These are phyloP conservation scores for Grantiella picta DNA, from an alignment of 2,113 vertebrate genomes.

Conservation along the genomic window DNA sequence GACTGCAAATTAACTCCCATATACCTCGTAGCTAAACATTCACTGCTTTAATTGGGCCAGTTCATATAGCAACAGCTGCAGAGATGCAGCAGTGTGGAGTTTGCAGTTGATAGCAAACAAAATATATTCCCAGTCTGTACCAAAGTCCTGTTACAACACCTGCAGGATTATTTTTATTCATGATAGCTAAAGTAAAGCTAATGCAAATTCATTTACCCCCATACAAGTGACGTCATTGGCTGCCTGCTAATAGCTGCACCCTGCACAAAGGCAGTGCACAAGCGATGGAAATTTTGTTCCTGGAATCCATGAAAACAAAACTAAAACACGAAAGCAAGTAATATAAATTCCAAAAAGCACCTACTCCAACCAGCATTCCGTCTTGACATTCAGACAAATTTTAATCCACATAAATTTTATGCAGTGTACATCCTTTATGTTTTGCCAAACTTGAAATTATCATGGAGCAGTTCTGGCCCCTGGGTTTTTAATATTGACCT, in stretches of 20 bases:
- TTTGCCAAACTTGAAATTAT: neutral
- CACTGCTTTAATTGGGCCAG: neutral
- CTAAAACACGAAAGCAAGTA: neutral
- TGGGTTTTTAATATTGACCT: fast-evolving
- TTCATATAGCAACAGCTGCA: neutral
- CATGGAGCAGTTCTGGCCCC: neutral
- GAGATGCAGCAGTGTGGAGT: neutral
- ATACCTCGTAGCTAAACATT: neutral
- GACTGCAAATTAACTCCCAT: neutral
- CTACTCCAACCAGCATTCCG: neutral
- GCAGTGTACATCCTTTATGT: neutral
- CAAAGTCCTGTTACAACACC: neutral
- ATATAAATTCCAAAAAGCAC: neutral
- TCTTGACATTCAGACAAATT: neutral
- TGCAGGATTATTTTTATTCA: neutral
- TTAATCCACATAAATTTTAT: neutral
- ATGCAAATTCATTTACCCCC: neutral
- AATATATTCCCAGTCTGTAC: neutral
- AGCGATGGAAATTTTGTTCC: neutral
- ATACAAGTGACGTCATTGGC: neutral
- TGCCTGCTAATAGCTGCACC: neutral
- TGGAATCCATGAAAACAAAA: neutral
- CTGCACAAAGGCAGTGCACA: neutral
- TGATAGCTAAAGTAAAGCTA: neutral
- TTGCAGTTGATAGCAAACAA: neutral